These are phyloP conservation scores for Petrophora chlorosata DNA, from an alignment of 2,888 invertebrate genomes.

Conservation along the genomic window DNA sequence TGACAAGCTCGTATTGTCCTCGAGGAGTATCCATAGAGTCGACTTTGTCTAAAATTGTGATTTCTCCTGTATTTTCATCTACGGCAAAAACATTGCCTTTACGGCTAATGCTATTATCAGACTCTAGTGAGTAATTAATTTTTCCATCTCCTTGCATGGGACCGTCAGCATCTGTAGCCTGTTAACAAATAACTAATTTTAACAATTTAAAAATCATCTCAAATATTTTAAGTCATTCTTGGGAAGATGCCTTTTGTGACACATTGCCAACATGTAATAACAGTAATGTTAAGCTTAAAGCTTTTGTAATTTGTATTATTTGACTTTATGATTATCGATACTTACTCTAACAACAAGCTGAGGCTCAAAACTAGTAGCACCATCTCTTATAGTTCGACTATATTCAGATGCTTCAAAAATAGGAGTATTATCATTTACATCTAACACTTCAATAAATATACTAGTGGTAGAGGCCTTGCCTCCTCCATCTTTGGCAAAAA, in stretches of 20 bases:
- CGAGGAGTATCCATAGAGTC: constrained; percentile 89
- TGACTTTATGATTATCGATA: too few relatives aligned
- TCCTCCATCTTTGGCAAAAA: constrained; percentile 92
- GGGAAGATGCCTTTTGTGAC: too few relatives aligned
- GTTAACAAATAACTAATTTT: background rate
- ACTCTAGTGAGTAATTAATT: constrained; percentile 86
- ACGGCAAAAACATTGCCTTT: constrained; percentile 86
- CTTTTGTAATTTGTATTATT: too few relatives aligned
- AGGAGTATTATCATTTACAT: constrained; percentile 91
- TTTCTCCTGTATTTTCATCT: constrained; percentile 88
- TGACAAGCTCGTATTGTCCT: constrained; percentile 87
- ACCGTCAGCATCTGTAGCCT: constrained; percentile 91
- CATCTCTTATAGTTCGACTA: constrained; percentile 90
- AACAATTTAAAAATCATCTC: too few relatives aligned
- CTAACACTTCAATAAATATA: constrained; percentile 87
- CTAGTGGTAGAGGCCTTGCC: constrained; percentile 88
- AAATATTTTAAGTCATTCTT: too few relatives aligned
- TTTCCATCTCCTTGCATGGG: constrained; percentile 87
- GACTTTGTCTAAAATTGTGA: constrained; percentile 85
- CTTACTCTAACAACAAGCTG: constrained; percentile 88
- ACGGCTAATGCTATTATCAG: constrained; percentile 87
- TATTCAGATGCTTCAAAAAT: constrained; percentile 88
- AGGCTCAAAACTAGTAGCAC: constrained; percentile 89
- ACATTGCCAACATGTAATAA: too few relatives aligned
- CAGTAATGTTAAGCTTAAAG: too few relatives aligned